These are phyloP conservation scores for Carettochelys insculpta DNA, from an alignment of 2,113 vertebrate genomes.

Conservation along the genomic window DNA sequence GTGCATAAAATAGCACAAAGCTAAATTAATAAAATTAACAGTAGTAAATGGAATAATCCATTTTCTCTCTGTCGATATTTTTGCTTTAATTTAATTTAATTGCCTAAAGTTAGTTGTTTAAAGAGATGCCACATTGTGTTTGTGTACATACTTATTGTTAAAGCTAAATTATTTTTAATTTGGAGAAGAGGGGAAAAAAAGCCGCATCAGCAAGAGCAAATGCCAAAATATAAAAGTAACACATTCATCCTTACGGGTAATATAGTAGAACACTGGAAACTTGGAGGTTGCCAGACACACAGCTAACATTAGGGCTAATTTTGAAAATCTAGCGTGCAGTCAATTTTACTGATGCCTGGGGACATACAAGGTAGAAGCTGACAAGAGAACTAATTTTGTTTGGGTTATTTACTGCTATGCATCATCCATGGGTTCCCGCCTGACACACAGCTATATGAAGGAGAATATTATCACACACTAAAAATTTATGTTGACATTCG, in stretches of 20 bases:
- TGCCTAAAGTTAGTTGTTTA: constrained; percentile 85
- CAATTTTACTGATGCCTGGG: constrained; percentile 97
- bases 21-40: constrained; percentile 82
- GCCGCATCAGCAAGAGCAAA: constrained; percentile 85
- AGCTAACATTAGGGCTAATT: constrained; percentile 99
- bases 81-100: constrained; percentile 86
- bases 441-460: constrained; percentile 92
- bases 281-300: constrained; percentile 91
- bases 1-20: constrained; percentile 77
- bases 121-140: constrained; percentile 81
- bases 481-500: constrained; percentile 93
- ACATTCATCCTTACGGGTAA: constrained; percentile 96
- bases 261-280: constrained; percentile 90
- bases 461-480: constrained; percentile 88
- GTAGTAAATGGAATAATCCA: constrained; percentile 85
- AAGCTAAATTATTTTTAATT: constrained; percentile 89
- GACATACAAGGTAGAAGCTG: constrained; percentile 94
- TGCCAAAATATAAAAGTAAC: constrained; percentile 92
- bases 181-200: constrained; percentile 76
- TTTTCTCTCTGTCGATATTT: constrained; percentile 79
- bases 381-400: constrained; percentile 97
- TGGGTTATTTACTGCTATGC: constrained; percentile 99
- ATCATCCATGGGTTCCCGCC: constrained; percentile 91
- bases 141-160: constrained; percentile 79
- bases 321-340: constrained; percentile 99